Conservation (phyloP, 1,140 invertebrate species). For the Steinernema khuongi region DNA sequence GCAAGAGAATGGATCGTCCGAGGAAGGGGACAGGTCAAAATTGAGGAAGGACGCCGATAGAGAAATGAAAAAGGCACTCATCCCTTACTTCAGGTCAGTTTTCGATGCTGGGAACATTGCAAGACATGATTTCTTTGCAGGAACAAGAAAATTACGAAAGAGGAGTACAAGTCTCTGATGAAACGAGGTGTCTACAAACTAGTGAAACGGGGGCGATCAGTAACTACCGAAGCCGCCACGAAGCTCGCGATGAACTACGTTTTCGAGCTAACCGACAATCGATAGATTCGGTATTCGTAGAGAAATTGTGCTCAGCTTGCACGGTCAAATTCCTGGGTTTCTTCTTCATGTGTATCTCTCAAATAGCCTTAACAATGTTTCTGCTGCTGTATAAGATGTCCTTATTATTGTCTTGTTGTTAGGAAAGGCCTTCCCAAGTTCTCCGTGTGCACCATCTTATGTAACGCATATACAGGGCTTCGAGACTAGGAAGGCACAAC, state of each 20-base stretch:
- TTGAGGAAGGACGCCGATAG: background rate
- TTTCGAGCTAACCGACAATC: background rate
- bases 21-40: background rate
- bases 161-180: slow-evolving; percentile 1
- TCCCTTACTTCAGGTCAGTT: background rate
- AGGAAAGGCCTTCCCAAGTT: too few relatives aligned
- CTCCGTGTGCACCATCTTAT: too few relatives aligned
- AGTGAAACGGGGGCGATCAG: background rate
- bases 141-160: background rate
- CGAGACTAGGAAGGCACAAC: too few relatives aligned
- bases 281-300: background rate
- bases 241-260: slow-evolving; percentile 1
- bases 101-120: background rate
- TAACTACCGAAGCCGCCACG: background rate
- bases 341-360: too few relatives aligned
- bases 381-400: too few relatives aligned
- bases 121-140: background rate
- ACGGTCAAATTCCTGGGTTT: background rate
- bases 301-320: background rate
- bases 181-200: background rate
- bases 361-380: too few relatives aligned
- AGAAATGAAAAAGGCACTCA: slow-evolving; percentile 2
- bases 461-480: too few relatives aligned
- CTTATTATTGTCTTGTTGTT: too few relatives aligned
- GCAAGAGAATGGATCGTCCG: background rate